phyloP scores from a whole-genome alignment of 2,888 invertebrate genomes.

The Copidosoma aretas region DNA sequence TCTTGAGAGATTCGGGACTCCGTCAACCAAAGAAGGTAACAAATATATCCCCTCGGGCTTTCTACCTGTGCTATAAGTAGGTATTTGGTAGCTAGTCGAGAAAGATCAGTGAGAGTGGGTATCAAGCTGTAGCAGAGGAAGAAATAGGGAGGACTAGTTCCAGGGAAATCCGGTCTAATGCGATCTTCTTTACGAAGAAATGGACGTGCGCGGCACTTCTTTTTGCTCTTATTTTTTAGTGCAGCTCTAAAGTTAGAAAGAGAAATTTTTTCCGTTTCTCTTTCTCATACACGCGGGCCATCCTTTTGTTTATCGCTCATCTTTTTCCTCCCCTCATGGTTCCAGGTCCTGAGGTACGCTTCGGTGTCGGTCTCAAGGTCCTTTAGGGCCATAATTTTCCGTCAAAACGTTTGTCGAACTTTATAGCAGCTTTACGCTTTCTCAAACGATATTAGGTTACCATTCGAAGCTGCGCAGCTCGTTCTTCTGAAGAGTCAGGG shows the following conservation, averaged over 20 bases:
- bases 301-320: not conserved
- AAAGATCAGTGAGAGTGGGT: constrained; percentile 26
- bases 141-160: constrained; percentile 33
- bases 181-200: constrained; percentile 33
- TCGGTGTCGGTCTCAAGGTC: constrained; percentile 21
- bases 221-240: constrained; percentile 27
- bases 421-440: constrained; percentile 13
- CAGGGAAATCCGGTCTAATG: constrained; percentile 38
- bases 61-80: constrained; percentile 27
- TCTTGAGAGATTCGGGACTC: constrained; percentile 18
- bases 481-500: not conserved
- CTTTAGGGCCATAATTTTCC: constrained; percentile 24
- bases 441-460: constrained; percentile 16
- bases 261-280: constrained; percentile 12
- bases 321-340: not conserved
- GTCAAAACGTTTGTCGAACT: constrained; percentile 23
- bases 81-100: not conserved
- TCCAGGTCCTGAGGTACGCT: not conserved
- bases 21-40: constrained; percentile 1
- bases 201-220: constrained; percentile 18
- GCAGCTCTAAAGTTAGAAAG: not conserved
- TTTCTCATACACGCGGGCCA: not conserved
- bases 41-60: constrained; percentile 18
- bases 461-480: not conserved
- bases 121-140: not conserved